Evolutionary conservation across 2,797 vertebrate species (phyloP), one percentile per base, ranked within the genome.

Genomic region (Taenioides sp.): DNA sequence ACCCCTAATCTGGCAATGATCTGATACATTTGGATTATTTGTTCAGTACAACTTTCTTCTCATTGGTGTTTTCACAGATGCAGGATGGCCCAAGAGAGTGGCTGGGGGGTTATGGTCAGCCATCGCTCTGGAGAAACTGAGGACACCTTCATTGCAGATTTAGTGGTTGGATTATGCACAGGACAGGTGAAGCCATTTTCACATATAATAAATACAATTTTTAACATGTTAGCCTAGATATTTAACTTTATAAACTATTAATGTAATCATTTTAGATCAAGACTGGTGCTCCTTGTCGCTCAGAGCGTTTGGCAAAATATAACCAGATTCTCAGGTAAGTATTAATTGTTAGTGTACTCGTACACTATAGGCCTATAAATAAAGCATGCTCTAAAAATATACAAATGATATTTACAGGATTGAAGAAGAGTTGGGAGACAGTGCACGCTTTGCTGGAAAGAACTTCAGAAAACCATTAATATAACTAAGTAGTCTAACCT

Each of bases 81-180:
- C 90, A 98, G 98, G 85, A 94, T 98, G 84, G 98, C 97, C 54
- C 97, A 99, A 88, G 93, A 95, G 80, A 99, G 80, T 0, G 96
- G 96, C 61, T 99, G 98, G 97, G 97, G 98, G 0, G 98, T 99
- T 87, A 98, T 99, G 97, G 98, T 98, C 69, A 98, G 97, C 65
- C 98, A 99, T 80, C 96, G 97, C 67, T 99, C 98, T 0, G 97
- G 98, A 54, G 97, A 99, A 87, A 99, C 98, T 0, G 98, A 99
- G 75, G 97, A 99, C 54, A 97, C 98, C 60, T 99, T 99, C 90
- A 99, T 99, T 17, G 97, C 97, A 3, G 98, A 99, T 83, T 89
- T 98, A 88, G 97, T 99, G 16, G 97, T 99, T 27, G 97, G 97
- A 2, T 93, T 99, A 7, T 98, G 96, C 91, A 98, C 96, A 49